These are phyloP conservation scores for Saccostrea cuccullata DNA, from an alignment of 1,140 invertebrate genomes.

Conservation along the genomic window DNA sequence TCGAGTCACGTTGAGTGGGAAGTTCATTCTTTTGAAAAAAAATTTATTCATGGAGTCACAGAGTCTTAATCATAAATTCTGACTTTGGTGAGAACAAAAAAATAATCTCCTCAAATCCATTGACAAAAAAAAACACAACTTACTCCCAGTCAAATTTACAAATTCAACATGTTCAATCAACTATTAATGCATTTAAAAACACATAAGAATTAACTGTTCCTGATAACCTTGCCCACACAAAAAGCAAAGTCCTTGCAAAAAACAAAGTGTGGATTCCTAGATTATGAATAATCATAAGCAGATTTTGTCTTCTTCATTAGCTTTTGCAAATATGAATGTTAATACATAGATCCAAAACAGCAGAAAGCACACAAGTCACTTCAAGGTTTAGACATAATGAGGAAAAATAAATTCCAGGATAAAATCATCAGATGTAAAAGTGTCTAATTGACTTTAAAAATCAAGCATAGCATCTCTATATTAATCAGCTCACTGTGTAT, in stretches of 20 bases:
- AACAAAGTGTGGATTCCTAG: not conserved
- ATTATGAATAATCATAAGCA: not conserved
- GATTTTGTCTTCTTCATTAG: no score
- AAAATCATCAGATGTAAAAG: no score
- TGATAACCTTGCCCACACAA: not conserved
- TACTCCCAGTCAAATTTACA: not conserved
- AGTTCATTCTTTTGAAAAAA: no score
- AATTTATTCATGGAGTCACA: conserved; percentile 18
- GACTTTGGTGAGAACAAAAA: not conserved
- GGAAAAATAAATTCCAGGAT: not conserved
- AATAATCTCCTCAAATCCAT: not conserved
- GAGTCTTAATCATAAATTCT: not conserved
- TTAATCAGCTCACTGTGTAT: not conserved
- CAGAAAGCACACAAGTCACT: not conserved
- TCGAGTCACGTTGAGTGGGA: no score
- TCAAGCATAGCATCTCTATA: not conserved
- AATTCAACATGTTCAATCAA: not conserved
- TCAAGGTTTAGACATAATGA: not conserved
- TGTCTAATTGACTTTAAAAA: no score
- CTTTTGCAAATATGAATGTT: no score
- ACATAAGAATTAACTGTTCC: not conserved
- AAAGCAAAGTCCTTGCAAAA: not conserved
- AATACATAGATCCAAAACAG: no score
- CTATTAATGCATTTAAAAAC: not conserved
- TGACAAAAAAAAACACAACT: not conserved